A percentile compares a stretch with the other conserved stretches of the same genome.
Evolutionary conservation across 2,113 vertebrate genomes (phyloP).

Genomic region (Mus pahari): DNA sequence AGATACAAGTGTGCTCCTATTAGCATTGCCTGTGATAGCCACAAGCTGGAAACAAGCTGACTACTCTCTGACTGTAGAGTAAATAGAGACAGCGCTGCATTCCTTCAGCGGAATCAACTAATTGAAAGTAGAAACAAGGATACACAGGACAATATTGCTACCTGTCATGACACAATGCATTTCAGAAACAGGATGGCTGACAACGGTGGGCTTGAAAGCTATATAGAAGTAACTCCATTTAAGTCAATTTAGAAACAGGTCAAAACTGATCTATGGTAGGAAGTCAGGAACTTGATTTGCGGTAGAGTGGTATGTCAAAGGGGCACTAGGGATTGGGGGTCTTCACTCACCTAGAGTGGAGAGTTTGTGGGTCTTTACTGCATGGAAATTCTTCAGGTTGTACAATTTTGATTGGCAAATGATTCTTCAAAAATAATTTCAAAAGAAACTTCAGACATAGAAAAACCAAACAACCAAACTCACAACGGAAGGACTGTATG

Average conservation of each 20-base stretch:
- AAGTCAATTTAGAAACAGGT: neutral
- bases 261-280: neutral
- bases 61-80: neutral
- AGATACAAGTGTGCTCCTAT: neutral
- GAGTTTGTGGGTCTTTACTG: neutral
- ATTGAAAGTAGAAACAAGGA: neutral
- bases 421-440: conserved; percentile 39
- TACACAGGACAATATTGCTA: neutral
- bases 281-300: neutral
- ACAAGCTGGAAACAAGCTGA: neutral
- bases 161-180: neutral
- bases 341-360: neutral
- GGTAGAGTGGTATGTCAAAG: neutral
- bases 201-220: neutral
- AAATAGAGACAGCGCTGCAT: neutral
- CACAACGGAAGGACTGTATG: neutral
- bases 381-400: neutral
- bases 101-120: neutral
- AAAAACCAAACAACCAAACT: neutral
- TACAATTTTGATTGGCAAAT: neutral
- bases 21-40: neutral
- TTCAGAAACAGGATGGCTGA: neutral
- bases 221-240: neutral
- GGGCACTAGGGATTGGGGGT: neutral
- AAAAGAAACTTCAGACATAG: conserved; percentile 13